Percentiles rank a stretch among this genome's conserved stretches.
Conservation (phyloP, 2,888 invertebrate species). For the Apotomis betuletana region DNA sequence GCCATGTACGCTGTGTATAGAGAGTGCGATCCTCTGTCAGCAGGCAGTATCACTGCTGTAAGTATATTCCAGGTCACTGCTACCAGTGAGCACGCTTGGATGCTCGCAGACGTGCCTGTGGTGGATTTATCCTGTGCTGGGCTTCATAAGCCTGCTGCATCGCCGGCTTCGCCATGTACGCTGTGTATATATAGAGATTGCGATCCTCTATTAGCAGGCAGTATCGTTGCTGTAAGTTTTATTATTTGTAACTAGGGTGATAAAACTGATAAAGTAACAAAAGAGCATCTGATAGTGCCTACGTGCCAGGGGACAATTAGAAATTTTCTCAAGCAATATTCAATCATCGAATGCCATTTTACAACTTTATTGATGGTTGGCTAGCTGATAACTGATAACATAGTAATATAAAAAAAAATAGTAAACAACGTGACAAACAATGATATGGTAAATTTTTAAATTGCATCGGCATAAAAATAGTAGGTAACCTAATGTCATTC, state of each 20-base stretch:
- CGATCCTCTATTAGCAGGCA: constrained; percentile 87
- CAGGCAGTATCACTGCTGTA: constrained; percentile 84
- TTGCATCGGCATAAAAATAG: too few relatives aligned
- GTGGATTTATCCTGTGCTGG: constrained; percentile 73
- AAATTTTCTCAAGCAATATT: too few relatives aligned
- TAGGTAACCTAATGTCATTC: too few relatives aligned
- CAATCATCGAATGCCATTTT: not conserved
- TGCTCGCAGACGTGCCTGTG: constrained; percentile 53
- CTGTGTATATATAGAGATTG: constrained; percentile 93
- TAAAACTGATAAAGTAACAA: too few relatives aligned
- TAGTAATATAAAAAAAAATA: too few relatives aligned
- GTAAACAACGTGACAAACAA: too few relatives aligned
- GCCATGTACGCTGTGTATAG: constrained; percentile 94
- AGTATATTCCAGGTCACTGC: constrained; percentile 47
- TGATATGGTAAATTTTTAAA: too few relatives aligned
- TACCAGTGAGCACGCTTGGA: constrained; percentile 50
- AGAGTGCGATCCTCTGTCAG: constrained; percentile 90
- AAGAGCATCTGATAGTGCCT: too few relatives aligned
- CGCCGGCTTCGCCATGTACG: constrained; percentile 93
- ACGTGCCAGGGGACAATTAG: too few relatives aligned
- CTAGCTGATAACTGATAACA: too few relatives aligned
- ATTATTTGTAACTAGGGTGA: too few relatives aligned
- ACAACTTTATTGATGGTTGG: not conserved
- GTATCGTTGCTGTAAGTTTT: constrained; percentile 82
- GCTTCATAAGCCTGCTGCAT: constrained; percentile 88